Conservation (phyloP, 1,140 invertebrate genomes). For the Scaptodrosophila lebanonensis region DNA sequence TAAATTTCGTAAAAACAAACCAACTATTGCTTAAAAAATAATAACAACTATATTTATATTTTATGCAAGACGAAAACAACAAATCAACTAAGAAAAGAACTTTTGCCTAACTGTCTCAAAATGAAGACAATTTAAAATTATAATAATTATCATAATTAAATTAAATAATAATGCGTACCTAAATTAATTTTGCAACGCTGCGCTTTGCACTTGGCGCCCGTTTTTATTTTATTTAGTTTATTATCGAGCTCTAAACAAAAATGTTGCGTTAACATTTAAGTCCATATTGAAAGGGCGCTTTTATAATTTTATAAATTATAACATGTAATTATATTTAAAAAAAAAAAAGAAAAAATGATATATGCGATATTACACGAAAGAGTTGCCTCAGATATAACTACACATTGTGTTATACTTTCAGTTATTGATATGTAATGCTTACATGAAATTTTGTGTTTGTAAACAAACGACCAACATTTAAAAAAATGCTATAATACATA, state of each 20-base stretch:
- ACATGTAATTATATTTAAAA: constrained; percentile 45
- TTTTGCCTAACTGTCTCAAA: constrained; percentile 72
- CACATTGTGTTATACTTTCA: too few relatives aligned
- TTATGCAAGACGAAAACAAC: constrained; percentile 26
- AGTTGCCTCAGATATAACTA: too few relatives aligned
- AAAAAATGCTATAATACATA: constrained; percentile 32
- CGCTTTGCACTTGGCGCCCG: too few relatives aligned
- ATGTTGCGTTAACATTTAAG: neutral
- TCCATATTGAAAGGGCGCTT: neutral
- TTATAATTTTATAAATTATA: constrained; percentile 8
- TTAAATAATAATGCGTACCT: too few relatives aligned
- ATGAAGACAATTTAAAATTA: constrained; percentile 55
- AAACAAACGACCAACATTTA: constrained; percentile 28
- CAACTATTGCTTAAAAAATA: constrained; percentile 47
- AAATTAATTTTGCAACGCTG: constrained; percentile 54
- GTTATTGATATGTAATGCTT: too few relatives aligned
- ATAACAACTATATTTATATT: constrained; percentile 1
- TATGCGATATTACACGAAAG: constrained; percentile 50
- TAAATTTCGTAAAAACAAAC: constrained; percentile 48
- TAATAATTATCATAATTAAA: constrained; percentile 44
- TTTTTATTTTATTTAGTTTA: too few relatives aligned
- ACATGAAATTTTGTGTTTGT: too few relatives aligned
- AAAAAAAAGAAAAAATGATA: constrained; percentile 10
- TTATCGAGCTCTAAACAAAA: too few relatives aligned
- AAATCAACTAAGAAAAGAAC: constrained; percentile 53